Evolutionary conservation across 2,888 invertebrate species (phyloP).

Genomic region (Philopedon plagiatum): DNA sequence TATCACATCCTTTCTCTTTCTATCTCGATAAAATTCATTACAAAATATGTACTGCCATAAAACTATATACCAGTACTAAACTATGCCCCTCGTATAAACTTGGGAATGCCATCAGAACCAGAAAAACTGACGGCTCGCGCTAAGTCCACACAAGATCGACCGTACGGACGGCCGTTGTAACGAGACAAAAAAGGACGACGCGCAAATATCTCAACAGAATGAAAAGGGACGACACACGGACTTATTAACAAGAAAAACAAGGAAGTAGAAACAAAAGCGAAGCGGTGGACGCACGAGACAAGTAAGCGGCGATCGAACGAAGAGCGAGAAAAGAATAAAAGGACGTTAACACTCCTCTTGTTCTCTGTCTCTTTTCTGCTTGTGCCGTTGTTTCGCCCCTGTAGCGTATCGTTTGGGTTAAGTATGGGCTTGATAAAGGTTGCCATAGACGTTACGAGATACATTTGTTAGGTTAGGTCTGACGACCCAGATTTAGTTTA

Average conservation of each 20-base stretch:
- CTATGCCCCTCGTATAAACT: conserved; percentile 28
- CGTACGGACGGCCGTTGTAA: conserved; percentile 37
- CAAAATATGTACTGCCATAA: too few relatives aligned
- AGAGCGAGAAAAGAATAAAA: conserved; percentile 49
- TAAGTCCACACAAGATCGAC: conserved; percentile 47
- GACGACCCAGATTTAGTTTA: too few relatives aligned
- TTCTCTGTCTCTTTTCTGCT: conserved; percentile 37
- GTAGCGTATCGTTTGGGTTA: conserved; percentile 37
- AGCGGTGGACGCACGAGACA: conserved; percentile 49
- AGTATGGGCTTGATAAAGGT: conserved; percentile 23
- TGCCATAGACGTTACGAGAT: conserved; percentile 18
- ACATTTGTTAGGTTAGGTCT: too few relatives aligned
- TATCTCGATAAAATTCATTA: too few relatives aligned
- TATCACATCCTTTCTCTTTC: too few relatives aligned
- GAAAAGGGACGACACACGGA: conserved; percentile 29
- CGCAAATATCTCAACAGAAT: conserved; percentile 32
- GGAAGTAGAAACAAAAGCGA: conserved; percentile 48
- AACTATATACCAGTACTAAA: conserved; percentile 16
- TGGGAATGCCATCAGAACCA: conserved; percentile 46
- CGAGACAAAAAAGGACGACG: conserved; percentile 39
- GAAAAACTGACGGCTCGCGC: conserved; percentile 48
- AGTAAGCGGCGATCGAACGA: conserved; percentile 42
- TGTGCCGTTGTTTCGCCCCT: conserved; percentile 14
- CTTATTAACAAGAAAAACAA: conserved; percentile 47
- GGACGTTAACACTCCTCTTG: conserved; percentile 42